Conservation (phyloP, 1,140 invertebrate species). For the Aphelenchoides avenae region DNA sequence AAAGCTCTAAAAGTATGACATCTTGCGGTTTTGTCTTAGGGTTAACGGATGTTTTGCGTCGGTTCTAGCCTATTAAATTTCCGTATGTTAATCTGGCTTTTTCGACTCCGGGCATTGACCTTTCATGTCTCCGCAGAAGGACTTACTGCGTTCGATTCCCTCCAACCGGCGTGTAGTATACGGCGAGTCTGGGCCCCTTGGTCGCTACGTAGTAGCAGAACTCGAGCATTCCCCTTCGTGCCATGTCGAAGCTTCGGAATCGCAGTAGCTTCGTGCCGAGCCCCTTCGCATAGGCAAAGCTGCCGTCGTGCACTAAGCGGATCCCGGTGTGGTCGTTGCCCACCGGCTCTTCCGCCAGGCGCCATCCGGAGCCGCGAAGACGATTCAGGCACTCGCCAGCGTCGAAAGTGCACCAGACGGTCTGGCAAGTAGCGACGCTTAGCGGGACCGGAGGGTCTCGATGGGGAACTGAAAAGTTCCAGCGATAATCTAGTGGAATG, state of each 20-base stretch:
- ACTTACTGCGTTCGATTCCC: too few relatives aligned
- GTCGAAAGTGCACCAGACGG: conserved; percentile 41
- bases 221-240: conserved; percentile 32
- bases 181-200: conserved; percentile 8
- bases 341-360: conserved; percentile 19
- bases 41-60: too few relatives aligned
- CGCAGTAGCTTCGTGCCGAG: conserved; percentile 19
- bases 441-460: conserved; percentile 33
- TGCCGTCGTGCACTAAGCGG: conserved; percentile 18
- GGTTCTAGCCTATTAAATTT: background rate
- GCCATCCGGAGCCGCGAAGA: conserved; percentile 37
- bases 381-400: conserved; percentile 26
- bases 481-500: too few relatives aligned
- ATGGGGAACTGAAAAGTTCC: conserved; percentile 37
- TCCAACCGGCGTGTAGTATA: too few relatives aligned
- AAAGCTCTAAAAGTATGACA: too few relatives aligned
- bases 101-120: conserved; percentile 11
- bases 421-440: conserved; percentile 22
- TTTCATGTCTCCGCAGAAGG: conserved; percentile 14
- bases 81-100: background rate
- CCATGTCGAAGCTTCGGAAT: conserved; percentile 21
- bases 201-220: conserved; percentile 40
- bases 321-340: conserved; percentile 43
- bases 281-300: conserved; percentile 39
- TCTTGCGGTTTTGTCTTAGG: too few relatives aligned